A percentile compares a stretch with the other conserved stretches of the same genome.
Evolutionary conservation across 2,113 vertebrate genomes (phyloP).

Genomic region (Morone saxatilis): DNA sequence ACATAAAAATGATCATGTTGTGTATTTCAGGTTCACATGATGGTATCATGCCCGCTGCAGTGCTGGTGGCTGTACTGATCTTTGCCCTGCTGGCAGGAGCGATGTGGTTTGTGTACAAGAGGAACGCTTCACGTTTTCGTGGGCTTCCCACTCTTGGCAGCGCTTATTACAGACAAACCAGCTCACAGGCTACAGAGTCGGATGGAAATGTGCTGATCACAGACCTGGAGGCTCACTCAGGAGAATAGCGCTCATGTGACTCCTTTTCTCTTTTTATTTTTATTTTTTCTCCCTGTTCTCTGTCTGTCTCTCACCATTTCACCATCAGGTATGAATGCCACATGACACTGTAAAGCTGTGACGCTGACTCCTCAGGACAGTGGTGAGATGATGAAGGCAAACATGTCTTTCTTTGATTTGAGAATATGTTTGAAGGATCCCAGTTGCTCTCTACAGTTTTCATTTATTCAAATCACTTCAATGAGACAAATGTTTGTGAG

Average conservation of each 20-base stretch:
- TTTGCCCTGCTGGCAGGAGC: constrained; percentile 81
- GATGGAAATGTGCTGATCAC: constrained; percentile 93
- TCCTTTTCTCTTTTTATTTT: not conserved
- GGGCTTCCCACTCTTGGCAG: constrained; percentile 82
- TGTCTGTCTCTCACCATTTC: constrained; percentile 20
- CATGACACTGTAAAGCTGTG: constrained; percentile 58
- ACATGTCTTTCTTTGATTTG: not conserved
- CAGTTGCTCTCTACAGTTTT: not conserved
- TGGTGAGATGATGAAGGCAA: constrained; percentile 35
- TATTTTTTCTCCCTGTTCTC: not conserved
- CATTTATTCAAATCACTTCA: constrained; percentile 9
- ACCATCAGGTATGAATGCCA: constrained; percentile 34
- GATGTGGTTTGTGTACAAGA: constrained; percentile 86
- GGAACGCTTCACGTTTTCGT: constrained; percentile 77
- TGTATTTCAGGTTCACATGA: constrained; percentile 84
- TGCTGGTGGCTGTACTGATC: constrained; percentile 85
- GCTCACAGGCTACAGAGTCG: constrained; percentile 80
- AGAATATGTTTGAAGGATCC: constrained; percentile 31
- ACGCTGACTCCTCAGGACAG: constrained; percentile 64
- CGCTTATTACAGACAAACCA: constrained; percentile 85
- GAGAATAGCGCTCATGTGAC: constrained; percentile 70
- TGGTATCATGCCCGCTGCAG: constrained; percentile 79
- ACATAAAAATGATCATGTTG: constrained; percentile 19
- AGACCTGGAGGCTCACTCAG: constrained; percentile 86
- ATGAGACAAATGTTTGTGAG: not conserved